Evolutionary conservation across 2,888 invertebrate species (phyloP).

Genomic region (Chloromyia formosa): DNA sequence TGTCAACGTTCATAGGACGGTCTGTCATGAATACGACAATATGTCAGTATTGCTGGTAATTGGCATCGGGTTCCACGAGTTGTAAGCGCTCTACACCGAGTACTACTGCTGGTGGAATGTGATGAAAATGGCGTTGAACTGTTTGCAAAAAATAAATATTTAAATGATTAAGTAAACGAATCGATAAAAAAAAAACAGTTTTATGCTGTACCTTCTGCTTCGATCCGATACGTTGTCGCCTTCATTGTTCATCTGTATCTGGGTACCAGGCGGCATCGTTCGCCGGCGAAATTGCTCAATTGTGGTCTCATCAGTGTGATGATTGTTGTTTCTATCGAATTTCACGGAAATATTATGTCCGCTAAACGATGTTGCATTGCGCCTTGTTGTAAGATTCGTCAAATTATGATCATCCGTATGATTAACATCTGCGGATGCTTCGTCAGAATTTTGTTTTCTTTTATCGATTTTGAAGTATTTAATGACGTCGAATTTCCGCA

Average conservation of each 20-base stretch:
- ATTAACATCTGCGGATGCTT: background rate
- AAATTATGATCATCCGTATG: background rate
- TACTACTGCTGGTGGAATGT: background rate
- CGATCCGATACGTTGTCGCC: slow-evolving; percentile 38
- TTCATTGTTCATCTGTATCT: slow-evolving; percentile 18
- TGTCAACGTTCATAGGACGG: slow-evolving; percentile 4
- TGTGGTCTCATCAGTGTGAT: background rate
- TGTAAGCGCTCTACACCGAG: slow-evolving; percentile 45
- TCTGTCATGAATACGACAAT: slow-evolving; percentile 46
- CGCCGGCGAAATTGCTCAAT: background rate
- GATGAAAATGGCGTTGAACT: slow-evolving; percentile 13
- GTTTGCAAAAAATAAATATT: background rate
- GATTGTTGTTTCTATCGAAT: slow-evolving; percentile 13
- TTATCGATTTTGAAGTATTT: slow-evolving; percentile 27
- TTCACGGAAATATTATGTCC: background rate
- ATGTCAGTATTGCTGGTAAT: slow-evolving; percentile 10
- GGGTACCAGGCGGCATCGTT: background rate
- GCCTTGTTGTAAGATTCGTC: background rate
- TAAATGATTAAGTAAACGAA: background rate
- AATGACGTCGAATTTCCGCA: slow-evolving; percentile 15
- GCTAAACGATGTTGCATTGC: background rate
- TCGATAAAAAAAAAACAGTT: too few species aligned
- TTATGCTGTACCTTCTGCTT: slow-evolving; percentile 34
- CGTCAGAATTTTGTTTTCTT: background rate
- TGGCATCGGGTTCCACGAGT: slow-evolving; percentile 45